Evolutionary conservation across 2,888 invertebrate genomes (phyloP), one percentile per base, ranked within the genome.

Genomic region (Nomada ruficornis): DNA sequence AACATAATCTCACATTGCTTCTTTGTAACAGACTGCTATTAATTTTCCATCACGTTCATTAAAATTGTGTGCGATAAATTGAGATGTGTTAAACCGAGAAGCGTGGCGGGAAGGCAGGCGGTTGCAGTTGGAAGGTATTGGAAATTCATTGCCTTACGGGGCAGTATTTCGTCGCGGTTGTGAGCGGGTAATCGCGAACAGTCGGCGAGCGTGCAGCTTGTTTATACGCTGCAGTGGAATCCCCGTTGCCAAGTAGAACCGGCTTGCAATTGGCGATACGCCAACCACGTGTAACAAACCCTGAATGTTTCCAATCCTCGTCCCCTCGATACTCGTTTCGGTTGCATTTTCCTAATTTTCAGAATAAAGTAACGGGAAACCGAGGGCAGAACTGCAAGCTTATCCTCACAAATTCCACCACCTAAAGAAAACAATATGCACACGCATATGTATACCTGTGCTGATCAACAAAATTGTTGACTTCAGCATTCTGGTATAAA

Each of bases 261-360:
- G 69, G 65, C 54, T 68, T 65, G 77, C 72, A 52, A 85, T 80
- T 85, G 85, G 83, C 85, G 50, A 60, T n/a, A 29, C 54, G 83
- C 85, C 85, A 83, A 77, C 50, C 80, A 72, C 80, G 80, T 75
- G 69, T 75, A 83, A 85, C 77, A 80, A 75, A 71, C 71, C 70
- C 59, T 71, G 60, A 54, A 77, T 73, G 82, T 81, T 67, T 1
- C 62, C 55, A 70, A 72, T 77, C 65, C 64, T 47, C 20, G 55
- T 54, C 44, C 55, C 3, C 23, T n/a, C 70, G 20, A 63, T 55
- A 54, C 55, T 20, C 54, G 26, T 13, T 26, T 59, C 26, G 26
- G 36, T 47, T 62, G 15, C 65, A 62, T 71, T 60, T 77, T n/a
- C 69, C 69, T 76, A 79, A 79, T 76, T 76, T 74, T 57, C 47